Evolutionary conservation across 2,797 vertebrate species (phyloP), one percentile per base, ranked within the genome.

Genomic region (Diplodus puntazzo): DNA sequence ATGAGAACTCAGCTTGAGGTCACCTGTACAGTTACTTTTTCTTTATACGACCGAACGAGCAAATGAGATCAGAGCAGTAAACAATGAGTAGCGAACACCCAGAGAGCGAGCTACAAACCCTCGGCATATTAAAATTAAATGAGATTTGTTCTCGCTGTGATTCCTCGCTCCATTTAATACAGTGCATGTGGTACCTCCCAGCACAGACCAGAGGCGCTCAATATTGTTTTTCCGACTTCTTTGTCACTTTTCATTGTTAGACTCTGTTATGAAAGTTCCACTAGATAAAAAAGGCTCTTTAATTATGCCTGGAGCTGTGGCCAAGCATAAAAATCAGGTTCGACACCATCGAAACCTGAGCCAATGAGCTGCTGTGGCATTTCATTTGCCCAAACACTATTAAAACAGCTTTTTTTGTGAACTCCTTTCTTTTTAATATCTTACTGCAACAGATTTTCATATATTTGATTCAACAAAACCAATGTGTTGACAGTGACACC

Each of bases 81-180:
- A 85, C 72, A 70, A 70, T 39, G 57, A 52, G 54, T 45, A 21
- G 48, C 70, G 55, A 76, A 77, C 62, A 79, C 73, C 43, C 42
- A 55, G 46, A 75, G 65, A 73, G 75, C 20, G 1, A 54, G 63
- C 58, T 63, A 55, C 46, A 39, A 72, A 72, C 69, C 30, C 23
- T 20, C n/a, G 10, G 69, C 53, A 25, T 62, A 84, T 87, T 87
- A 70, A 72, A 87, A 77, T 67, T 43, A 69, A 85, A 90, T 84
- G 62, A 81, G 69, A 70, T 83, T 75, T 85, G 54, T 65, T 87
- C 66, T 73, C 23, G 61, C 42, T 72, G 43, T 53, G 50, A 81
- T 59, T 43, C 20, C 20, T 73, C 12, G 46, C 55, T 81, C 55
- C 39, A 66, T 79, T 91, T 84, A 75, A 78, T 77, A 46, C 34